Conservation (phyloP, 2,797 vertebrate species). For the Lutjanus campechanus region DNA sequence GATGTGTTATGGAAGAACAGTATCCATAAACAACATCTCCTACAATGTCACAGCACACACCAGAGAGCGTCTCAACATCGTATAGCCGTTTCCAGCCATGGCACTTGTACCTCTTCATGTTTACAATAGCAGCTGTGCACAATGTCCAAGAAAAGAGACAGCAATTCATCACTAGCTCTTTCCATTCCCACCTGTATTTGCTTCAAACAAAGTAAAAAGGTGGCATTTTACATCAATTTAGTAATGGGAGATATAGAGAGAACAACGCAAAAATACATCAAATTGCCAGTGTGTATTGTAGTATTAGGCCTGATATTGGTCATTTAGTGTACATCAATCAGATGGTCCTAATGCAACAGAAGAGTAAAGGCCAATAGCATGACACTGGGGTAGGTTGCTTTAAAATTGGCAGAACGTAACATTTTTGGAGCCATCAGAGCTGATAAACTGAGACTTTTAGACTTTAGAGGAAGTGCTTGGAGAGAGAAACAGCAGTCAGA, state of each 20-base stretch:
- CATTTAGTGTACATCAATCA: not conserved
- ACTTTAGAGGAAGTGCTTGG: constrained; percentile 10
- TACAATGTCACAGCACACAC: too few relatives aligned
- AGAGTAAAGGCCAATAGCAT: too few relatives aligned
- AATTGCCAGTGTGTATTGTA: not conserved
- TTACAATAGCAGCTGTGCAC: too few relatives aligned
- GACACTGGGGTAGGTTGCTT: not conserved
- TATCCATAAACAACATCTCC: too few relatives aligned
- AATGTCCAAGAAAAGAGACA: not conserved
- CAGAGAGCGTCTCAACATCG: too few relatives aligned
- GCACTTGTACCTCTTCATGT: too few relatives aligned
- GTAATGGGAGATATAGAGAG: not conserved
- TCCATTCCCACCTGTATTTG: not conserved
- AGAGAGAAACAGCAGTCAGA: constrained; percentile 17
- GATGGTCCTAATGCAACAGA: not conserved
- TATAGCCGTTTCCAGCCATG: too few relatives aligned
- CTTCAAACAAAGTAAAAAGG: not conserved
- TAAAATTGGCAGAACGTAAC: constrained; percentile 10
- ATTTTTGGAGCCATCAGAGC: not conserved
- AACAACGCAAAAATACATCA: not conserved
- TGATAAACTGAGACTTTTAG: not conserved
- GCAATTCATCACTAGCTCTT: not conserved
- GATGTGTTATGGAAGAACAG: too few relatives aligned
- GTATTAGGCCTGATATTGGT: not conserved
- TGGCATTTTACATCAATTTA: not conserved